Evolutionary conservation across 2,888 invertebrate genomes (phyloP).

Genomic region (Resseliella maxima): DNA sequence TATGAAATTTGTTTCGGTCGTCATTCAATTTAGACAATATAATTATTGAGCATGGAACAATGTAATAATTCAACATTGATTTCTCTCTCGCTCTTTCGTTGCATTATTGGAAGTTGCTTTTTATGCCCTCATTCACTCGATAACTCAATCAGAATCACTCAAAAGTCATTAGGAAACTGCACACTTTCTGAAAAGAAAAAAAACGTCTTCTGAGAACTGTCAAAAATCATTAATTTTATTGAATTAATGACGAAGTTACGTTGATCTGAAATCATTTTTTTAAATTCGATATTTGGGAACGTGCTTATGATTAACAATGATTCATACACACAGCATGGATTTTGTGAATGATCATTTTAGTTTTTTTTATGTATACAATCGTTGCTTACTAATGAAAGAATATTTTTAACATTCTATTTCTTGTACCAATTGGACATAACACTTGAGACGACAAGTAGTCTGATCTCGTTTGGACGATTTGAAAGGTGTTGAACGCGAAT

Average conservation of each 20-base stretch:
- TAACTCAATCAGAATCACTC: constrained; percentile 8
- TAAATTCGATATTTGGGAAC: not conserved
- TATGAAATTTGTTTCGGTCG: constrained; percentile 46
- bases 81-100: no score
- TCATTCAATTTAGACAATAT: constrained; percentile 45
- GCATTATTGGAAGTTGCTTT: not conserved
- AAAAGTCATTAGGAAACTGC: not conserved
- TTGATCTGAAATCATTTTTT: not conserved
- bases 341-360: not conserved
- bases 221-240: constrained; percentile 41
- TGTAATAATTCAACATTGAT: constrained; percentile 21
- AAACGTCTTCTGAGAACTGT: not conserved
- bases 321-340: not conserved
- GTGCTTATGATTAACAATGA: constrained; percentile 38
- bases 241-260: constrained; percentile 5
- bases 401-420: no score
- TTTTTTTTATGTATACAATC: no score
- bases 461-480: no score
- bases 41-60: constrained; percentile 3
- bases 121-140: constrained; percentile 42
- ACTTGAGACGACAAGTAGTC: no score
- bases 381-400: no score
- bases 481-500: not conserved
- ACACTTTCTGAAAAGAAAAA: not conserved
- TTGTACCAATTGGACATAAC: no score